Base-by-base conservation (phyloP, 2,113 vertebrate genomes). In the Micronycteris hirsuta region DNA sequence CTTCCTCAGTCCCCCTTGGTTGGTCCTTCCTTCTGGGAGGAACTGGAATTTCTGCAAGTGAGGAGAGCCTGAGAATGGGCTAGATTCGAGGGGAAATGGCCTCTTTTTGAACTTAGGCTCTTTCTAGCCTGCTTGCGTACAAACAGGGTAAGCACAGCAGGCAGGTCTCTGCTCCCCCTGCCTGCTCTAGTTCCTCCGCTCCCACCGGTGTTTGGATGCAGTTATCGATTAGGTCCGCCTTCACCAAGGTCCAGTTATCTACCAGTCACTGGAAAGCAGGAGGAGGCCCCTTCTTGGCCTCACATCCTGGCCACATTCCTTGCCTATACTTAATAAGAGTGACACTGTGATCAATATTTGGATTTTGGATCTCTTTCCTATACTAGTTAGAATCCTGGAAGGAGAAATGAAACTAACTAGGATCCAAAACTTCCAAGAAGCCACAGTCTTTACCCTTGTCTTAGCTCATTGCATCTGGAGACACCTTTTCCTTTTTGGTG, bases 161-260 rank as follows among this genome's bases (percentile, higher is more conserved):
- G 24, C 20, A 71, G 56, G 63, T 33, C 61, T 88, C 80, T 33
- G 77, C 28, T 71, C 49, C 26, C 3, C 2, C 56, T 58, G 56
- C 20, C 56, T 58, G 74, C 49, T 73, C 6, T 4, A 38, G 19
- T 7, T 31, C 65, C 26, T 33, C 24, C 3, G 7, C 38, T 41
- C 1, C 24, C 3, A 11, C 45, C 26, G 1, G 1, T 26, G 28
- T 9, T 6, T 22, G 1, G 28, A 22, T 3, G 2, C 10, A n/a
- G 45, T 26, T 45, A 6, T 2, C 17, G 0, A 1, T 41, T 3
- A 73, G 4, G 12, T 38, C 43, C 31, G 43, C 19, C 17, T 73
- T 87, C 36, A 3, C 33, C 0, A 3, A 81, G 49, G 13, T 5
- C 45, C 43, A 77, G n/a, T 84, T 76, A 28, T 26, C 41, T 38